Evolutionary conservation across 2,888 invertebrate genomes (phyloP), one percentile per base, ranked within the genome.

Genomic region (Dryobotodes eremita): DNA sequence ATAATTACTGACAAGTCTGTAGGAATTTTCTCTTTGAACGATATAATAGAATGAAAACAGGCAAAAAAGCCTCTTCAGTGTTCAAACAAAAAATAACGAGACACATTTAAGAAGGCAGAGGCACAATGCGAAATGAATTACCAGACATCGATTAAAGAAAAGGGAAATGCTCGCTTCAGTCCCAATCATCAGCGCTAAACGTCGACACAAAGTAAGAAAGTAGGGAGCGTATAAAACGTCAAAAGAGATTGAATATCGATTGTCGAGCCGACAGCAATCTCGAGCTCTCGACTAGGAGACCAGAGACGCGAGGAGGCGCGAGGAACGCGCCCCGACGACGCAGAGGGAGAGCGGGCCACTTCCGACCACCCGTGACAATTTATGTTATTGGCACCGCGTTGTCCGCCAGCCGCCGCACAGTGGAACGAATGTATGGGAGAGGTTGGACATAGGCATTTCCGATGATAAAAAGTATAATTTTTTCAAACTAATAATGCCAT

Each of bases 221-320:
- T 94, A 92, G 93, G 94, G 94, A 94, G 94, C 93, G 94, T 92
- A 95, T 94, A 95, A 94, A 94, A 95, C 94, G 95, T 95, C 95
- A 96, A 96, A 92, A 96, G 96, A 96, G 96, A 96, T 96, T 96
- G 96, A 96, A 96, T 96, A 96, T 96, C 96, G 96, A 96, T 96
- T 96, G 95, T 94, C 91, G 94, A 94, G 93, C 94, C 95, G 95
- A 95, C 95, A 94, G 95, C 96, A 94, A 96, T 96, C 94, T 94
- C 93, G 90, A 90, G 85, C 84, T 84, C 91, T 89, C 88, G 88
- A 88, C 85, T 64, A 42, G 76, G 87, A 88, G 79, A 89, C 87
- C 80, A 64, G 81, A 88, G 89, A 90, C 84, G 85, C 85, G 84
- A 77, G 88, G 86, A 86, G 88, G 81, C 75, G 84, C 80, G 87